These are phyloP conservation scores for Hyperopisus bebe DNA, from an alignment of 2,113 vertebrate species.

Conservation along the genomic window DNA sequence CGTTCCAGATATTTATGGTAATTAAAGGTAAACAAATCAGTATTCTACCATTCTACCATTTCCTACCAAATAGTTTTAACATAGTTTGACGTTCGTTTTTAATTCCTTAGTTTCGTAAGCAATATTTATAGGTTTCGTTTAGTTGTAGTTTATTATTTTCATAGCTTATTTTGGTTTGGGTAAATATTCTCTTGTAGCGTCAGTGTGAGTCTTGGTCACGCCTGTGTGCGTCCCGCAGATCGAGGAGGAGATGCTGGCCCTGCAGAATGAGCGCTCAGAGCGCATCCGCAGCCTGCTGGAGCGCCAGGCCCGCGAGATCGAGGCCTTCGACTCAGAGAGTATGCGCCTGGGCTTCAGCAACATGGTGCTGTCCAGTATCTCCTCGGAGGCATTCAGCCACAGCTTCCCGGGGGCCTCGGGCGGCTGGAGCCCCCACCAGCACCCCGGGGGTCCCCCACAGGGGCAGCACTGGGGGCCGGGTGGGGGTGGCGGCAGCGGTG, in stretches of 20 bases:
- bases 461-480: slow-evolving; percentile 73
- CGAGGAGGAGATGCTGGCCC: slow-evolving; percentile 91
- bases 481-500: slow-evolving; percentile 41
- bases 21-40: not conserved
- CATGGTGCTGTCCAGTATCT: slow-evolving; percentile 95
- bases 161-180: not conserved
- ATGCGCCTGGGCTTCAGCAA: slow-evolving; percentile 99
- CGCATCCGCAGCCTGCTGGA: slow-evolving; percentile 91
- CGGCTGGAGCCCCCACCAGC: slow-evolving; percentile 72
- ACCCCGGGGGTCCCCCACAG: slow-evolving; percentile 72
- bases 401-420: slow-evolving; percentile 87
- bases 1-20: not conserved
- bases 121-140: not conserved
- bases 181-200: not conserved
- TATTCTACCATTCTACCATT: too few relatives aligned
- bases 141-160: not conserved
- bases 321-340: slow-evolving; percentile 98
- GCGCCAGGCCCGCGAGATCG: slow-evolving; percentile 94
- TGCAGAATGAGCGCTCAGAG: slow-evolving; percentile 89
- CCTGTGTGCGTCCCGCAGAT: slow-evolving; percentile 61
- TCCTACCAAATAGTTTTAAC: not conserved
- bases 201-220: not conserved
- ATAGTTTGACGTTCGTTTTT: not conserved
- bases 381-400: slow-evolving; percentile 89
- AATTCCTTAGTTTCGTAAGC: not conserved